These are phyloP conservation scores for Cryptotis parvus DNA, from an alignment of 2,113 vertebrate species.

Conservation along the genomic window DNA sequence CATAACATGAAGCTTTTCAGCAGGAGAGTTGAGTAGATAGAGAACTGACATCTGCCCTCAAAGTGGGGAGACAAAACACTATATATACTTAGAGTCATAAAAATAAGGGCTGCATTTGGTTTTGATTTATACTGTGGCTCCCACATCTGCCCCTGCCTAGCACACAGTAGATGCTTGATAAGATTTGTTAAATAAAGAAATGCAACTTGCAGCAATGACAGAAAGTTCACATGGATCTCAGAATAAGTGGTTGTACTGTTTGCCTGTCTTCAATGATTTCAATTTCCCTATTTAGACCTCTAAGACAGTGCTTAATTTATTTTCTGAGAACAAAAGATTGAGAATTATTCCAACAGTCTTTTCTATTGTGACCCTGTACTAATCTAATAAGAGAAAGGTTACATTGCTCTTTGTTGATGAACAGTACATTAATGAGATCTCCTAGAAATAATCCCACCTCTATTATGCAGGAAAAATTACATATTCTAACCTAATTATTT, in stretches of 20 bases:
- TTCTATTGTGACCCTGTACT: slow-evolving; percentile 76
- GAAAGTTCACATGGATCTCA: slow-evolving; percentile 3
- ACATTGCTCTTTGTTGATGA: slow-evolving; percentile 80
- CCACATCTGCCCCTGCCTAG: background rate
- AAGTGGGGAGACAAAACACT: background rate
- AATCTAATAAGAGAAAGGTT: slow-evolving; percentile 86
- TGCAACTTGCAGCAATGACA: slow-evolving; percentile 22
- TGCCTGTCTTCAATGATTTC: slow-evolving; percentile 12
- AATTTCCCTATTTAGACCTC: slow-evolving; percentile 45
- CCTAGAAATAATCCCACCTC: slow-evolving; percentile 85
- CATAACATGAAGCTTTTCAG: background rate
- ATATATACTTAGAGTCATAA: background rate
- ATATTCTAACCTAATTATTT: slow-evolving; percentile 85
- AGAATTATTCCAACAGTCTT: slow-evolving; percentile 77
- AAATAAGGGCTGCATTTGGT: background rate
- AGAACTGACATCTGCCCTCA: background rate
- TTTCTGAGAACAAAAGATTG: slow-evolving; percentile 80
- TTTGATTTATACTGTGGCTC: slow-evolving; percentile 34
- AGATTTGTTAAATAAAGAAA: slow-evolving; percentile 49
- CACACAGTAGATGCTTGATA: background rate
- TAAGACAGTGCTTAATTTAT: slow-evolving; percentile 69
- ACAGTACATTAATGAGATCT: slow-evolving; percentile 84
- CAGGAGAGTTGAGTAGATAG: background rate
- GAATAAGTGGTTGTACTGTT: slow-evolving; percentile 13
- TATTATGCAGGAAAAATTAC: slow-evolving; percentile 86